These are phyloP conservation scores for Gnatocerus cornutus DNA, from an alignment of 2,888 invertebrate species.

Conservation along the genomic window DNA sequence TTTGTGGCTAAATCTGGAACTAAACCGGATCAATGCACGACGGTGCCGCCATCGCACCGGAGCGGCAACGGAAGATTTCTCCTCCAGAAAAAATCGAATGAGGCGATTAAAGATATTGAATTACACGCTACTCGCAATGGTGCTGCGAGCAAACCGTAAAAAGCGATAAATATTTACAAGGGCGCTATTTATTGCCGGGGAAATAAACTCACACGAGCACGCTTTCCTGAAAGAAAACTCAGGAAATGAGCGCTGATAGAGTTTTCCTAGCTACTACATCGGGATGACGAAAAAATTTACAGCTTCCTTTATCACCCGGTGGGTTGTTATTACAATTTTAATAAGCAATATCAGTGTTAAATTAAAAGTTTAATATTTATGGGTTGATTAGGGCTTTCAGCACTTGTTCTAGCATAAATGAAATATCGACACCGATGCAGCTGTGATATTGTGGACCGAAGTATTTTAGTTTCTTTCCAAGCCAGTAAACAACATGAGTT, in stretches of 20 bases:
- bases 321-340: too few relatives aligned
- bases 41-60: conserved; percentile 52
- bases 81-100: not conserved
- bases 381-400: too few relatives aligned
- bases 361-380: too few relatives aligned
- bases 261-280: not conserved
- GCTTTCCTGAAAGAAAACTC: not conserved
- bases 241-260: not conserved
- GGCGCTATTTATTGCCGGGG: conserved; percentile 13
- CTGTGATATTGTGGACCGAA: too few relatives aligned
- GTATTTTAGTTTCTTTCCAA: too few relatives aligned
- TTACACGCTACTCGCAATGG: conserved; percentile 17
- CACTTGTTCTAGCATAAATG: too few relatives aligned
- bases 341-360: too few relatives aligned
- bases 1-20: conserved; percentile 53
- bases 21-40: conserved; percentile 63
- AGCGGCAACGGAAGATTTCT: conserved; percentile 45
- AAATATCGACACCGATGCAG: too few relatives aligned
- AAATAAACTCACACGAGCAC: conserved; percentile 6
- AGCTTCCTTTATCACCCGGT: too few relatives aligned
- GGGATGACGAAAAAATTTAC: not conserved
- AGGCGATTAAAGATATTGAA: conserved; percentile 22
- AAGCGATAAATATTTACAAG: conserved; percentile 38
- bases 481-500: too few relatives aligned
- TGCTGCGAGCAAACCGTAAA: conserved; percentile 21